Percentiles rank a stretch among this genome's conserved stretches.
These are phyloP conservation scores for Drosophila ustulata DNA, from an alignment of 2,888 invertebrate species.

Conservation along the genomic window DNA sequence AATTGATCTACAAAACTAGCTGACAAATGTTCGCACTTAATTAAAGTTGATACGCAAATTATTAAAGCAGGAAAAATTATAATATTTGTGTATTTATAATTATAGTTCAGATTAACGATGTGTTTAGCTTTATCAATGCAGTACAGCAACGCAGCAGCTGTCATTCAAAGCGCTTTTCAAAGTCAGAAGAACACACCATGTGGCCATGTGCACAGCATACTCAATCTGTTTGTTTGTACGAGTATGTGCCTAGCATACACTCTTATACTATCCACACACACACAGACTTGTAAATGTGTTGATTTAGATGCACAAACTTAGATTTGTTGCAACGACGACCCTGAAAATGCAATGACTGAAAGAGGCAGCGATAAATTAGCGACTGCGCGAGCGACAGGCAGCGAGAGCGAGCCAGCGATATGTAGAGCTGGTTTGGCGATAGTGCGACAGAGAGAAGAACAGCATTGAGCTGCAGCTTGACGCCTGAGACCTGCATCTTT, in stretches of 20 bases:
- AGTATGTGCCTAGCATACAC: conserved; percentile 30
- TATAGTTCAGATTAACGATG: conserved; percentile 15
- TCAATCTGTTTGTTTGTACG: conserved; percentile 26
- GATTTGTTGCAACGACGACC: conserved; percentile 60
- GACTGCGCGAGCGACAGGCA: conserved; percentile 8
- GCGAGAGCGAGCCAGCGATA: conserved; percentile 39
- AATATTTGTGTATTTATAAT: neutral
- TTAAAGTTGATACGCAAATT: neutral
- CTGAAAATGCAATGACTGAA: conserved; percentile 60
- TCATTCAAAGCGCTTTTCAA: conserved; percentile 68
- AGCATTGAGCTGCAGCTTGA: conserved; percentile 50
- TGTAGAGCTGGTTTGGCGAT: neutral
- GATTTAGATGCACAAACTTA: conserved; percentile 67
- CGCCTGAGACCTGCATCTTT: conserved; percentile 10
- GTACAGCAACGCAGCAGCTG: conserved; percentile 26
- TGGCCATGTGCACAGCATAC: conserved; percentile 50
- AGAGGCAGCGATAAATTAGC: conserved; percentile 33
- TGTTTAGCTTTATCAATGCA: conserved; percentile 13
- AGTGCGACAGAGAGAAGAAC: conserved; percentile 26
- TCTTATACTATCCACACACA: conserved; percentile 18
- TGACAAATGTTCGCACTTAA: too few relatives aligned
- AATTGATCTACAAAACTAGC: too few relatives aligned
- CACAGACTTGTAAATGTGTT: conserved; percentile 28
- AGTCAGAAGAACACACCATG: conserved; percentile 63
- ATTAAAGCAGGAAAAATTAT: too few relatives aligned